Conservation (phyloP, 1,140 invertebrate species). For the Bombus waltoni region DNA sequence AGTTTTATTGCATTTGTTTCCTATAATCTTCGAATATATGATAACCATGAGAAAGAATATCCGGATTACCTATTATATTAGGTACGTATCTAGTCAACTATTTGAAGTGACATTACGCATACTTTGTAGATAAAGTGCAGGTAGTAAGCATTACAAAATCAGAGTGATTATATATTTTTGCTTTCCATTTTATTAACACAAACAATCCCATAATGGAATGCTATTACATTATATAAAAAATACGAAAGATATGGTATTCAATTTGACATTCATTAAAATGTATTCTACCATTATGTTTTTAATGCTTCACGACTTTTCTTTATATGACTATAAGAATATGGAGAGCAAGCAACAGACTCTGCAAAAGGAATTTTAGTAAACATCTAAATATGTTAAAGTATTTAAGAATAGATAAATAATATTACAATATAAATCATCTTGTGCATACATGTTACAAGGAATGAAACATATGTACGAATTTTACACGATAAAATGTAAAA, state of each 20-base stretch:
- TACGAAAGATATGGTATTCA: background rate
- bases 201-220: slow-evolving; percentile 1
- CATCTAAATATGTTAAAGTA: slow-evolving; percentile 9
- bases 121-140: slow-evolving; percentile 59
- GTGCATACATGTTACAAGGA: background rate
- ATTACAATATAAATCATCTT: slow-evolving; percentile 10
- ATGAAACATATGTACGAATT: slow-evolving; percentile 9
- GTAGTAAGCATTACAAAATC: slow-evolving; percentile 53
- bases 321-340: slow-evolving; percentile 6
- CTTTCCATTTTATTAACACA: slow-evolving; percentile 43
- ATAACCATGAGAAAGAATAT: slow-evolving; percentile 7
- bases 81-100: slow-evolving; percentile 52
- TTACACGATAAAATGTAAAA: slow-evolving; percentile 7
- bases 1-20: slow-evolving; percentile 16
- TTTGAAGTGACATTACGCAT: slow-evolving; percentile 31
- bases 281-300: slow-evolving; percentile 28
- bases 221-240: background rate
- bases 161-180: slow-evolving; percentile 29
- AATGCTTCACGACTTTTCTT: background rate
- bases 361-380: background rate
- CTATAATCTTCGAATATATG: background rate
- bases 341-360: slow-evolving; percentile 3
- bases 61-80: slow-evolving; percentile 45
- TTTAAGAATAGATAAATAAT: background rate
- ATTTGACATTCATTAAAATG: background rate